These are phyloP conservation scores for Chrysocyon brachyurus DNA, from an alignment of 2,797 vertebrate genomes.

Conservation along the genomic window DNA sequence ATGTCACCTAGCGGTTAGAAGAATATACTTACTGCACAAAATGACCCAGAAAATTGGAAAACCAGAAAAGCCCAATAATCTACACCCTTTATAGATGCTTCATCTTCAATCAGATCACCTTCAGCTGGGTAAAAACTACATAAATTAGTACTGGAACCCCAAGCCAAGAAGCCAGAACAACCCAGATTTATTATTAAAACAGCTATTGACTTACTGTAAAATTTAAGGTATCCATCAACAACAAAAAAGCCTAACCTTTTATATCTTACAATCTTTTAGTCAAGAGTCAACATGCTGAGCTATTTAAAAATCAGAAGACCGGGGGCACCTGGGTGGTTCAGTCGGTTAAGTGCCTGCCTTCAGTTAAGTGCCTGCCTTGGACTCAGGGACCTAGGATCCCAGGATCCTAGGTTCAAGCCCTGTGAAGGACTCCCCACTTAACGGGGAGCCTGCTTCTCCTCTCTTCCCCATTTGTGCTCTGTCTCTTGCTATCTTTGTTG, in stretches of 20 bases:
- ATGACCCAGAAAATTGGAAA: neutral
- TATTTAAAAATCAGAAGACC: constrained; percentile 37
- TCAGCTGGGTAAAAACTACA: neutral
- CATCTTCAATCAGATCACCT: neutral
- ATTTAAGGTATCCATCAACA: neutral
- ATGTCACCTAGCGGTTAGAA: constrained; percentile 11
- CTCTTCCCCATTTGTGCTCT: neutral
- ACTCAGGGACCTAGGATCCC: neutral
- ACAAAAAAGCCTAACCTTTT: neutral
- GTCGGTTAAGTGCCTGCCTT: neutral
- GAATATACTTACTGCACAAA: neutral
- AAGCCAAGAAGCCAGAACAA: neutral
- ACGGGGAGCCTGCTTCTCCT: neutral
- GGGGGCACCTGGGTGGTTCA: neutral
- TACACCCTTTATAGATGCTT: neutral
- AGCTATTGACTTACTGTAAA: neutral
- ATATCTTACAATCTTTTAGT: neutral
- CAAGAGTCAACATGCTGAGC: neutral
- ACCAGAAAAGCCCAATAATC: neutral
- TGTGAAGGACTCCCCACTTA: neutral
- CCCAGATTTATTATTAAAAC: neutral
- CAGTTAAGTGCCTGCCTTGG: neutral
- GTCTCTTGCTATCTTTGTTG: neutral
- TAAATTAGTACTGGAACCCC: neutral
- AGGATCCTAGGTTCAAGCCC: neutral